Conservation (phyloP, 2,797 vertebrate species). For the Mus minutoides region DNA sequence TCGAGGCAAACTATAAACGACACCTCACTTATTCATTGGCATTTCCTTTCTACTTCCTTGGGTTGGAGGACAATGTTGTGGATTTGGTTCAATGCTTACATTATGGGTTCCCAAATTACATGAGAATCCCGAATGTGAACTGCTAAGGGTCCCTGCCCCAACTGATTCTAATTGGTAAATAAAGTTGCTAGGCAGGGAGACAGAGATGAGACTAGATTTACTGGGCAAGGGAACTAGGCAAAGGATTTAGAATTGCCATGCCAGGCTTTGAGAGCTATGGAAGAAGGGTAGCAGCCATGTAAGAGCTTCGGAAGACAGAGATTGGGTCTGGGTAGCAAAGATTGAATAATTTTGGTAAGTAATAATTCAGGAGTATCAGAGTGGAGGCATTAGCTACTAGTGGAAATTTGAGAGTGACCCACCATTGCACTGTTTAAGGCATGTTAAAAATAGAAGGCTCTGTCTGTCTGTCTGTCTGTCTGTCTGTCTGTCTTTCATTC, state of each 20-base stretch:
- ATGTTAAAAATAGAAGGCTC: background rate
- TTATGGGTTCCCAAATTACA: background rate
- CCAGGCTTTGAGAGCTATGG: background rate
- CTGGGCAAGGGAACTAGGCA: background rate
- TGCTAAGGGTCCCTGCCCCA: background rate
- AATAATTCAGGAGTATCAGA: background rate
- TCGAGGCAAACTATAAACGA: background rate
- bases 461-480: too few relatives aligned
- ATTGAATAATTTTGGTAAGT: background rate
- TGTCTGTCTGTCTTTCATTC: background rate
- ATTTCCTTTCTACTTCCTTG: constrained; percentile 2
- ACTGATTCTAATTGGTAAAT: background rate
- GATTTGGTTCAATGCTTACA: background rate
- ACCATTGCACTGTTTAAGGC: background rate
- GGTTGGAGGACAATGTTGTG: background rate
- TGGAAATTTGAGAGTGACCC: background rate
- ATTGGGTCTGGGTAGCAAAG: background rate
- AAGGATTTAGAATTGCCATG: background rate
- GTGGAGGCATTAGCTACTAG: background rate
- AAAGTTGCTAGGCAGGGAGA: background rate
- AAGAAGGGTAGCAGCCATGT: background rate
- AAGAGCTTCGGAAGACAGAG: background rate
- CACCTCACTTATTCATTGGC: background rate
- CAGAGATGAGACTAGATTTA: background rate
- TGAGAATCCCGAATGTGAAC: background rate